Evolutionary conservation across 2,797 vertebrate genomes (phyloP), one percentile per base, ranked within the genome.

Genomic region (Cossypha dichroa): DNA sequence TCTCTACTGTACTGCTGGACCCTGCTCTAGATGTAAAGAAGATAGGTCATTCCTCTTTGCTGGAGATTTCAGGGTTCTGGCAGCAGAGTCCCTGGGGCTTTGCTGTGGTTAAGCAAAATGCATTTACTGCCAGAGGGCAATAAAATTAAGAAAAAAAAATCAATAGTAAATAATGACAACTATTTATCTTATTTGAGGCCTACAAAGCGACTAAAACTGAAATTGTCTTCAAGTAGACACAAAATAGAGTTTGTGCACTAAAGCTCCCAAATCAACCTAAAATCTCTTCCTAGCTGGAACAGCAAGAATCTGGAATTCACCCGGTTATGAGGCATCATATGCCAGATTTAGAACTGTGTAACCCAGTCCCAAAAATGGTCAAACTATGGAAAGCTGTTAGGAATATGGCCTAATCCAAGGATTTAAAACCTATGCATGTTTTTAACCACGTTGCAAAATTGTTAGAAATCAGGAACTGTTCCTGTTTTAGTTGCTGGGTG

Each of bases 141-240:
- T 66, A 88, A 70, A 94, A 88, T 78, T 75, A 80, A 51, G 73
- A 67, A 93, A 87, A 49, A 38, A 72, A 85, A 90, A 66, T 41
- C 58, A 48, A 83, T 80, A 83, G 72, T 58, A 93, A 94, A 56
- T 62, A 85, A 89, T 5, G 43, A 45, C 34, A 85, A 45, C 46
- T 49, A 43, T 78, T 91, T 77, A 63, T 93, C 77, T 82, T 92
- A 56, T 85, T 90, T 93, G 78, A 94, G 49, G 31, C 77, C 80
- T 89, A 79, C 40, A 75, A 60, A 80, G 16, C 23, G 54, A 19
- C 46, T 62, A 55, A 70, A 87, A 28, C 34, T 56, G 56, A 81
- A 78, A 69, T 33, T 25, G 17, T 52, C 36, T 81, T 80, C 86
- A 66, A 68, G 23, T 0, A 3, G 40, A 49, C 28, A 66, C 14